A percentile compares a stretch with the other conserved stretches of the same genome.
These are phyloP conservation scores for Trisateles emortualis DNA, from an alignment of 2,888 invertebrate genomes.

Conservation along the genomic window DNA sequence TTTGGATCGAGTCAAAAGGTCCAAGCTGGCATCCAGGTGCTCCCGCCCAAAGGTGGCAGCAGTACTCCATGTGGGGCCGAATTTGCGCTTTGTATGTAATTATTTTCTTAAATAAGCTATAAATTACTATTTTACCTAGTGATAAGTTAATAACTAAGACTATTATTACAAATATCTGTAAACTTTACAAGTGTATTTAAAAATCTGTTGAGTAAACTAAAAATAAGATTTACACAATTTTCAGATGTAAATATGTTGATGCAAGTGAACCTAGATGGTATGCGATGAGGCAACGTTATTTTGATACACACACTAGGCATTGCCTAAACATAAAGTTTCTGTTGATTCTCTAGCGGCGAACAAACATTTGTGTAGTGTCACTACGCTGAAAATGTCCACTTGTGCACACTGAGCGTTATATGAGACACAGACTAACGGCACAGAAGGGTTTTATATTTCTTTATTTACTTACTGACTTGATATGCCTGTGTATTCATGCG, in stretches of 20 bases:
- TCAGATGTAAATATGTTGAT: not conserved
- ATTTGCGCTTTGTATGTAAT: too few species aligned
- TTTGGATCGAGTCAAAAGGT: too few species aligned
- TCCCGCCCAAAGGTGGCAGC: too few species aligned
- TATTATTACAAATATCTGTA: too few species aligned
- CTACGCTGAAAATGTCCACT: conserved; percentile 47
- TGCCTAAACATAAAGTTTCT: conserved; percentile 37
- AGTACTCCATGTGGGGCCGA: too few species aligned
- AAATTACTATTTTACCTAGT: too few species aligned
- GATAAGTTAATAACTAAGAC: too few species aligned
- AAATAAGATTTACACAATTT: not conserved
- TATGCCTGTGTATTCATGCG: not conserved
- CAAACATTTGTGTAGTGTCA: conserved; percentile 49
- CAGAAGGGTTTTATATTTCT: conserved; percentile 15
- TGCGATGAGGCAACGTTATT: conserved; percentile 28
- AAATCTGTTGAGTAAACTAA: too few species aligned
- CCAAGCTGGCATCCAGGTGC: too few species aligned
- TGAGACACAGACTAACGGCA: conserved; percentile 22
- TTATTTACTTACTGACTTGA: conserved; percentile 9
- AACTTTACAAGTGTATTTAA: too few species aligned
- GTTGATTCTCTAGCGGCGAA: conserved; percentile 36
- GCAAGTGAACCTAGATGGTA: conserved; percentile 13
- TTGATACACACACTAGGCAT: conserved; percentile 24
- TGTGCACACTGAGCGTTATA: conserved; percentile 52
- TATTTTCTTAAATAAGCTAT: too few species aligned